phyloP scores from a whole-genome alignment of 30 jellyfish, hydroid and myxozoan species.

The Hydra vulgaris region DNA sequence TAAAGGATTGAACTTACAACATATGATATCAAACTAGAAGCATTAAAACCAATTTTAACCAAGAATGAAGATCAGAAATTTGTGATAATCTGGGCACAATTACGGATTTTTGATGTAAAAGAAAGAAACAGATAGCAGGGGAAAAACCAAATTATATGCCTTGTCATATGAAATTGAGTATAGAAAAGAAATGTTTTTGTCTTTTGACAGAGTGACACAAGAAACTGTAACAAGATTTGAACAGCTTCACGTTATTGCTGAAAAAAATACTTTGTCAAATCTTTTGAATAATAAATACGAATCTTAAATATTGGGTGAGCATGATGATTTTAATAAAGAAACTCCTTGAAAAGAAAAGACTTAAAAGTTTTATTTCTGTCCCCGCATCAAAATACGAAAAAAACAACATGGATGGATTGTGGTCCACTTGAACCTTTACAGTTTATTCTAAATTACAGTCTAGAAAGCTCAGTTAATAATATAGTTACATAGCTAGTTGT shows the following conservation, averaged over 20 bases:
- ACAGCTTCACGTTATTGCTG: neutral
- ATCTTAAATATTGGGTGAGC: neutral
- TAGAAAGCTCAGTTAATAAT: neutral
- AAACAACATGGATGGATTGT: neutral
- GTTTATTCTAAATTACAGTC: neutral
- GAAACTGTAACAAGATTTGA: neutral
- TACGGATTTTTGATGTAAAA: no score
- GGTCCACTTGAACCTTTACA: neutral
- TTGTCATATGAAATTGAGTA: neutral
- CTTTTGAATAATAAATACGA: neutral
- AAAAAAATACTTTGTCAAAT: neutral
- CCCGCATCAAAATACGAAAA: neutral
- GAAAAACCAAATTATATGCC: neutral
- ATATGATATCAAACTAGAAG: no score
- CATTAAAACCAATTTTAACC: no score
- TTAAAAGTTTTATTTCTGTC: neutral
- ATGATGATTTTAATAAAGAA: neutral
- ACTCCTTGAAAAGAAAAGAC: neutral
- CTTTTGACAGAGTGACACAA: neutral
- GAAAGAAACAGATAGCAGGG: no score
- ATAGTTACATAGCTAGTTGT: neutral
- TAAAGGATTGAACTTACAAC: no score
- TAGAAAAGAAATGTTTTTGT: neutral
- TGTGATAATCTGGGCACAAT: no score
- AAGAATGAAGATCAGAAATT: no score